These are phyloP conservation scores for Vandiemenella viatica DNA, from an alignment of 2,888 invertebrate species.

Conservation along the genomic window DNA sequence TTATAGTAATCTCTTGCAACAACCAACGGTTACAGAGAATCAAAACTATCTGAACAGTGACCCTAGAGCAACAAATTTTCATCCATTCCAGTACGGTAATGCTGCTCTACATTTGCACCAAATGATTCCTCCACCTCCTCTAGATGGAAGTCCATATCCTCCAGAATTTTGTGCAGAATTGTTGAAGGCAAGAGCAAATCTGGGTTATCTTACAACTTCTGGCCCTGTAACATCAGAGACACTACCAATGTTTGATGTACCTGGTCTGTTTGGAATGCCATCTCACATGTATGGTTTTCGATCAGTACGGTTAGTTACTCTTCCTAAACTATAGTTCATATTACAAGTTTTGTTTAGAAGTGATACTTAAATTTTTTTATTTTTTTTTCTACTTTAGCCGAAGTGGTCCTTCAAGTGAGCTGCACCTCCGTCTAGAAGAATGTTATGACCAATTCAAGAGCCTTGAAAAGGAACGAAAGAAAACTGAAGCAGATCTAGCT, in stretches of 20 bases:
- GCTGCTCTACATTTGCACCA: constrained; percentile 12
- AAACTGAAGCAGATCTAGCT: constrained; percentile 61
- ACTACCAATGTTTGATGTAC: constrained; percentile 12
- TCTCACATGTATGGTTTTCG: constrained; percentile 15
- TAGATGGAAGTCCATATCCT: constrained; percentile 11
- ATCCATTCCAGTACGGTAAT: constrained; percentile 6
- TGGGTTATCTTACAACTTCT: constrained; percentile 8
- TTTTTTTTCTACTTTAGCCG: constrained; percentile 24
- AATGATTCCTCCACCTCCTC: constrained; percentile 9
- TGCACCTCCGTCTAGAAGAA: constrained; percentile 57
- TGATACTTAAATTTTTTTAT: neutral
- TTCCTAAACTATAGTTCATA: neutral
- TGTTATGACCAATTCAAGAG: constrained; percentile 68
- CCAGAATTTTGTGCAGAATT: constrained; percentile 9
- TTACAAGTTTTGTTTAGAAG: neutral
- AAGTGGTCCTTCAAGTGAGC: constrained; percentile 41
- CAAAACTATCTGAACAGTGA: neutral
- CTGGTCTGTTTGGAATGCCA: constrained; percentile 15
- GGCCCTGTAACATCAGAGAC: constrained; percentile 9
- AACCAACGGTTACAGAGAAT: neutral
- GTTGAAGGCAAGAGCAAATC: constrained; percentile 5
- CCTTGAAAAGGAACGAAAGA: constrained; percentile 63
- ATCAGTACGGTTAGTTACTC: constrained; percentile 13
- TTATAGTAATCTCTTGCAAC: neutral
- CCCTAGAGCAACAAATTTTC: neutral